These are phyloP conservation scores for Aspidoscelis tigris DNA, from an alignment of 2,113 vertebrate species.

Conservation along the genomic window DNA sequence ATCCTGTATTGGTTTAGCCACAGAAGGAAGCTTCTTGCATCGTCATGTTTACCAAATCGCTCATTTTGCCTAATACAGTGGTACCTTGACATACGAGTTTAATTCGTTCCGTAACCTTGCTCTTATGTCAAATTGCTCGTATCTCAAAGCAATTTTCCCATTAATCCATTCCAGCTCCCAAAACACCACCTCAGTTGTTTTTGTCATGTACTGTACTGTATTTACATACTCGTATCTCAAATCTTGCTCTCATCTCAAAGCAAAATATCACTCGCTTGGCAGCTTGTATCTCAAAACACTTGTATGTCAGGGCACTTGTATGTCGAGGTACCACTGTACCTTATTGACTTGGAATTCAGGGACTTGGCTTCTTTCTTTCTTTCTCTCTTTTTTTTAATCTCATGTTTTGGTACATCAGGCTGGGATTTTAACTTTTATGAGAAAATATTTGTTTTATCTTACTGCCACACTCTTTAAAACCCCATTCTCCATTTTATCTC, in stretches of 20 bases:
- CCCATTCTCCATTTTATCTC: conserved; percentile 80
- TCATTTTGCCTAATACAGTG: conserved; percentile 72
- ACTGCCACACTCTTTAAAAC: conserved; percentile 77
- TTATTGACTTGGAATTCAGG: conserved; percentile 74
- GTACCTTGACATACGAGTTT: too few species aligned
- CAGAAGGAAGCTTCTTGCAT: conserved; percentile 60
- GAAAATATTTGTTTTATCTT: conserved; percentile 78
- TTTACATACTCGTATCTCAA: too few species aligned
- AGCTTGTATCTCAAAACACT: too few species aligned
- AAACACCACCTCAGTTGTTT: too few species aligned
- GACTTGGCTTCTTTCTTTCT: conserved; percentile 39
- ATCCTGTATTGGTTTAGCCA: conserved; percentile 71
- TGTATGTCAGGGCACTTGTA: too few species aligned
- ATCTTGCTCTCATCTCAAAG: too few species aligned
- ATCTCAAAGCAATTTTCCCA: too few species aligned
- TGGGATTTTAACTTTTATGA: conserved; percentile 75
- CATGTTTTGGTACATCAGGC: conserved; percentile 67
- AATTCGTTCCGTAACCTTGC: too few species aligned
- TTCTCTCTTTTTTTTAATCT: conserved; percentile 74
- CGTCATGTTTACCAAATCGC: conserved; percentile 73
- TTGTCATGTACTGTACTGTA: too few species aligned
- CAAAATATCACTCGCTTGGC: too few species aligned
- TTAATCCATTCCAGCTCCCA: too few species aligned
- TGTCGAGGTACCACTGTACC: conserved; percentile 30
- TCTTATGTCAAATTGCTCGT: too few species aligned